Evolutionary conservation across 2,797 vertebrate genomes (phyloP), one percentile per base, ranked within the genome.

Genomic region (Urosaurus nigricauda): DNA sequence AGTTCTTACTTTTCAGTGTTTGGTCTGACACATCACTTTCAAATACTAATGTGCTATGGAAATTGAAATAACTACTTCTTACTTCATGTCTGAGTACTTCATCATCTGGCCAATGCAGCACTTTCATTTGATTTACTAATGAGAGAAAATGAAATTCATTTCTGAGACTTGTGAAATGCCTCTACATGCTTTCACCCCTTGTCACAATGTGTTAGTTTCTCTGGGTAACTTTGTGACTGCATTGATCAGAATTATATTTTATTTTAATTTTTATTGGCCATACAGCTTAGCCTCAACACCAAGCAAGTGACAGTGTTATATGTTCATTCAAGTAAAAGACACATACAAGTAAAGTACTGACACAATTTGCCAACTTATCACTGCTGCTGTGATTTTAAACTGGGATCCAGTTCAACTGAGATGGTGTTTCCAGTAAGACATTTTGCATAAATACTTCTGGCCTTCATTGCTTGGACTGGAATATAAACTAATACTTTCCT

Each of bases 401-500:
- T 56, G 19, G 19, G 13, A 68, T 51, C 35, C 32, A 43, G 26
- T 51, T 65, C 37, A 51, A 35, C 32, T 19, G 58, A 32, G 74
- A 29, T 35, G 60, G 60, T 70, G 13, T 56, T 79, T 79, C 5
- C 63, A 70, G 12, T 35, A 51, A 86, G 43, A 51, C 63, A 29
- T 40, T 79, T 71, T 73, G 26, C 80, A 37, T 43, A 82, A 53
- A 81, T 71, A 78, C 26, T 60, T 24, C 56, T 32, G 17, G 51
- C 19, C 35, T 74, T 83, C 53, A 32, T 82, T 60, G 19, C 0
- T 1, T 6, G 37, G 8, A 0, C 51, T 83, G 19, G 74, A 53
- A 80, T 80, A 87, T 40, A 73, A 81, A 80, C 29, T 58, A 78
- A 86, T 65, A 78, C 40, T 7, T 63, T 9, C 43, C 47, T 58